phyloP scores from a whole-genome alignment of 1,140 invertebrate species.

The Elysia chlorotica region DNA sequence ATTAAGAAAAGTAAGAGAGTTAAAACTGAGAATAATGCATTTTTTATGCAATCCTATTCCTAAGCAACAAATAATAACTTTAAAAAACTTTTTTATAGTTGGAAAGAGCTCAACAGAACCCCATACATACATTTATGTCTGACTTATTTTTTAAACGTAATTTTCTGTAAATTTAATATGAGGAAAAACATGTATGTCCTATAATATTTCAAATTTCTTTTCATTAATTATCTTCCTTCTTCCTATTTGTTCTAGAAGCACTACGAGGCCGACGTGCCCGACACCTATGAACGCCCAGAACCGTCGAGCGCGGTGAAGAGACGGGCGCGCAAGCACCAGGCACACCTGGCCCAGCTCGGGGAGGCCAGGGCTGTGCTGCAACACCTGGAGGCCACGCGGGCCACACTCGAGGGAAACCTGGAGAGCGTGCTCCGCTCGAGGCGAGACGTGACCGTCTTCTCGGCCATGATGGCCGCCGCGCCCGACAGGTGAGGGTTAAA shows the following conservation, averaged over 20 bases:
- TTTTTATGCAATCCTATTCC: no score
- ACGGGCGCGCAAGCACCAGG: no score
- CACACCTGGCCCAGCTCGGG: constrained; percentile 29
- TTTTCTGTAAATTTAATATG: no score
- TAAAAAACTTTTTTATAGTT: no score
- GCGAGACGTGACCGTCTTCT: constrained; percentile 43
- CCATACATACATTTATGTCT: no score
- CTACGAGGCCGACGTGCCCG: constrained; percentile 17
- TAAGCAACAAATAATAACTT: no score
- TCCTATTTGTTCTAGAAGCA: constrained; percentile 14
- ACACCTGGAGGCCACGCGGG: constrained; percentile 36
- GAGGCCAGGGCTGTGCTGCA: constrained; percentile 43
- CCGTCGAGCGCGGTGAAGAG: not conserved
- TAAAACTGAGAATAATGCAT: no score
- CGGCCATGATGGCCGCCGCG: constrained; percentile 17
- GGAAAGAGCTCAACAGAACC: no score
- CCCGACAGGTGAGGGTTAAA: constrained; percentile 9
- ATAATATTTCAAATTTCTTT: no score
- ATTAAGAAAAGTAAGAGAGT: no score
- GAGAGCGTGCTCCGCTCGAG: constrained; percentile 39
- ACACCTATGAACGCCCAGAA: constrained; percentile 22
- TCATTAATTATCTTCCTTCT: not conserved
- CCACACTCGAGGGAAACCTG: constrained; percentile 47
- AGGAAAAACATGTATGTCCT: no score
- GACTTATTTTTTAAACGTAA: no score